Base-by-base conservation (phyloP, 2,888 invertebrate species). In the Nipponacmea schrenckii region DNA sequence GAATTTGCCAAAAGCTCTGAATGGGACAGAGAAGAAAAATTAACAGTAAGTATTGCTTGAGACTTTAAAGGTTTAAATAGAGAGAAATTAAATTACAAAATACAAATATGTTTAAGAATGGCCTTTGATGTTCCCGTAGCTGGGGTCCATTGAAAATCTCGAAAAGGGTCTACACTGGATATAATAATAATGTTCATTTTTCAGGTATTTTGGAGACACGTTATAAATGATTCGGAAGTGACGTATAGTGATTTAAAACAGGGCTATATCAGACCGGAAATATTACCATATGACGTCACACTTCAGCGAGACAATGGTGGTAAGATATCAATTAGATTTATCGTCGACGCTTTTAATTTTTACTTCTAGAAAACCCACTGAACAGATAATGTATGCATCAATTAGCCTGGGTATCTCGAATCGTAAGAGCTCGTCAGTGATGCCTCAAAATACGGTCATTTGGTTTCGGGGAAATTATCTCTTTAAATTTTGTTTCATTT, bases 171-270 rank as follows among this genome's bases (percentile, higher is more conserved):
- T 39, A 39, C 39, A 39, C 39, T 39, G 7, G 8, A 3, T 3
- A 3, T 5, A 5, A 31, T 31, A 31, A 31, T 31, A 39, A 39
- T 8, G 10, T 39, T n/a, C n/a, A 45, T 62, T 46, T 70, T n/a
- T 20, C 70, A 80, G 78, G 71, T 80, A n/a, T 77, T 77, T 39
- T 72, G 74, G 71, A 73, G 81, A 10, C 81, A 81, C 70, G 73
- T 74, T 20, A 67, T 81, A 17, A 77, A 76, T 44, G 80, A 75
- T n/a, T 70, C 72, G 45, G 72, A 71, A 8, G 27, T 78, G 27
- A 71, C 70, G 27, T 75, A 72, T 24, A 68, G 72, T 1, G 76
- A 78, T 26, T 63, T 78, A 31, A 72, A 67, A 26, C 71, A 76
- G 17, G 78, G 74, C 0, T 67, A 68, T 5, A 50, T 75, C 14